These are phyloP conservation scores for Choristoneura fumiferana DNA, from an alignment of 1,140 invertebrate genomes.

Conservation along the genomic window DNA sequence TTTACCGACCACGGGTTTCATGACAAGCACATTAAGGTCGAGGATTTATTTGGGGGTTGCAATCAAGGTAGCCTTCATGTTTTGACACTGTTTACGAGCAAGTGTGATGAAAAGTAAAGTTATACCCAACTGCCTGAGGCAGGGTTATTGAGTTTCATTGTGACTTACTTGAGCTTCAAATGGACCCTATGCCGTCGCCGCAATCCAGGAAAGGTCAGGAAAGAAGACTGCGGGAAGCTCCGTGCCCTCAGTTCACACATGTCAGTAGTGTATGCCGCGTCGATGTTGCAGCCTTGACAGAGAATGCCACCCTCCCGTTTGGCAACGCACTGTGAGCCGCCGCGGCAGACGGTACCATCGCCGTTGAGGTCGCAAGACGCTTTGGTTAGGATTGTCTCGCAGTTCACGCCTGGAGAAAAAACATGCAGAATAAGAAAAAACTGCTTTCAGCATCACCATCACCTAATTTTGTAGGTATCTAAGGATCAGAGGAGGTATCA, in stretches of 20 bases:
- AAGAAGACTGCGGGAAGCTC: constrained; percentile 91
- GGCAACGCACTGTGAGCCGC: constrained; percentile 84
- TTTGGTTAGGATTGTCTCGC: constrained; percentile 87
- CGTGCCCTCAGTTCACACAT: constrained; percentile 91
- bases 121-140: constrained; percentile 68
- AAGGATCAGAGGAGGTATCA: no score
- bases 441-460: no score
- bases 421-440: no score
- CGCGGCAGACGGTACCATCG: constrained; percentile 80
- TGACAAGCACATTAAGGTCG: no score
- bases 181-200: constrained; percentile 92
- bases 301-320: constrained; percentile 84
- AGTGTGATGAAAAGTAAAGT: no score
- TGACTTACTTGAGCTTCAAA: constrained; percentile 86
- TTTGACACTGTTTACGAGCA: no score
- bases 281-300: constrained; percentile 88
- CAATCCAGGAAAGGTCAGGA: constrained; percentile 94
- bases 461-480: no score
- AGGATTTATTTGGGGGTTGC: no score
- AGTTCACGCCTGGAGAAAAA: constrained; percentile 88
- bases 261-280: constrained; percentile 77
- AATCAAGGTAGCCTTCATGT: no score
- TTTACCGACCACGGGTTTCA: no score
- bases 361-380: constrained; percentile 81
- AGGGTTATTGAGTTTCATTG: neutral